Conservation (phyloP, 2,797 vertebrate genomes). For the Caiman crocodilus region DNA sequence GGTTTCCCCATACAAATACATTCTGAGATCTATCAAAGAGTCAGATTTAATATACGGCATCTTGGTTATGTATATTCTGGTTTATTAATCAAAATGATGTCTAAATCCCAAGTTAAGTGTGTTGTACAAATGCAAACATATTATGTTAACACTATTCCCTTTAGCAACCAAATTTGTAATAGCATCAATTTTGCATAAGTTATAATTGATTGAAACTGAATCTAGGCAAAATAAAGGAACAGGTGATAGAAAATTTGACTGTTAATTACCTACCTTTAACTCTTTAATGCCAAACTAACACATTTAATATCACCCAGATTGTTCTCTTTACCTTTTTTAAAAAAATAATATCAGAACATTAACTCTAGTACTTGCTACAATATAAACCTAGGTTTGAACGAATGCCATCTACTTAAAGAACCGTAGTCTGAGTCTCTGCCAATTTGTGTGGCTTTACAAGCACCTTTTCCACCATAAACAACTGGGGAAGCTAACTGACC, state of each 20-base stretch:
- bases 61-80: neutral
- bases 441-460: neutral
- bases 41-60: neutral
- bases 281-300: neutral
- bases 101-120: neutral
- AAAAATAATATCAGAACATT: neutral
- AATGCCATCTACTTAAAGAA: neutral
- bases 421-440: neutral
- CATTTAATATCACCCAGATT: neutral
- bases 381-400: neutral
- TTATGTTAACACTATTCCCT: neutral
- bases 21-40: neutral
- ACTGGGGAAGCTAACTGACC: neutral
- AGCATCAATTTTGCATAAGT: neutral
- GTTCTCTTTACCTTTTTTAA: neutral
- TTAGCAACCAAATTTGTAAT: neutral
- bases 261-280: neutral
- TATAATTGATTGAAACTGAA: neutral
- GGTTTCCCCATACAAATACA: neutral
- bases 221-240: too few relatives aligned
- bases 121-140: neutral
- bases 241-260: too few relatives aligned
- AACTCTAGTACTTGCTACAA: neutral
- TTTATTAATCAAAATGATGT: neutral
- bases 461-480: neutral